These are phyloP conservation scores for Trachelipus rathkii DNA, from an alignment of 1,140 invertebrate genomes.

Conservation along the genomic window DNA sequence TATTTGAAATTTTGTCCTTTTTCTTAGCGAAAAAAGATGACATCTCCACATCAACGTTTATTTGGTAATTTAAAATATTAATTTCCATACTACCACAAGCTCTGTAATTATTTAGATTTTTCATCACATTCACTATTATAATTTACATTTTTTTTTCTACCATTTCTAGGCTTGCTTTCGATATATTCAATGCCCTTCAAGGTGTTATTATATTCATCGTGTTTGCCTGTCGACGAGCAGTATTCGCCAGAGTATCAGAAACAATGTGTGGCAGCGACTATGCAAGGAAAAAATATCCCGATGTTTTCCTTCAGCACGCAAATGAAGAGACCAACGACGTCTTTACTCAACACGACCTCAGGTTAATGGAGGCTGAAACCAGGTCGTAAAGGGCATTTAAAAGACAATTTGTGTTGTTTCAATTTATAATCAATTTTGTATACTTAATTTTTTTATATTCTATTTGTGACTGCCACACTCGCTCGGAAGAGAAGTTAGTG, in stretches of 20 bases:
- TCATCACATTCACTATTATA: not conserved
- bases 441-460: too few species aligned
- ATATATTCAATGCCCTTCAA: conserved; percentile 37
- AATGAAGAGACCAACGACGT: not conserved
- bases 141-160: not conserved
- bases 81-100: not conserved
- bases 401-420: too few species aligned
- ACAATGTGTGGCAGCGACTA: conserved; percentile 23
- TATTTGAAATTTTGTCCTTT: conserved; percentile 36
- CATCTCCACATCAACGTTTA: conserved; percentile 20
- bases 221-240: conserved; percentile 36
- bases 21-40: conserved; percentile 27
- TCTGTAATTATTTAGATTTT: not conserved
- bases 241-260: conserved; percentile 29
- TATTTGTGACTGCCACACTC: too few species aligned
- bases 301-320: not conserved
- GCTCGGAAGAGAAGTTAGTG: too few species aligned
- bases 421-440: too few species aligned
- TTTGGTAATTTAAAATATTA: conserved; percentile 29
- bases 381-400: too few species aligned
- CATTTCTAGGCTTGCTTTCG: conserved; percentile 33
- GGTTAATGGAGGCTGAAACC: not conserved
- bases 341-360: not conserved
- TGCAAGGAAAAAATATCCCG: conserved; percentile 26
- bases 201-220: conserved; percentile 36